These are phyloP conservation scores for Electrona antarctica DNA, from an alignment of 2,113 vertebrate species.

Conservation along the genomic window DNA sequence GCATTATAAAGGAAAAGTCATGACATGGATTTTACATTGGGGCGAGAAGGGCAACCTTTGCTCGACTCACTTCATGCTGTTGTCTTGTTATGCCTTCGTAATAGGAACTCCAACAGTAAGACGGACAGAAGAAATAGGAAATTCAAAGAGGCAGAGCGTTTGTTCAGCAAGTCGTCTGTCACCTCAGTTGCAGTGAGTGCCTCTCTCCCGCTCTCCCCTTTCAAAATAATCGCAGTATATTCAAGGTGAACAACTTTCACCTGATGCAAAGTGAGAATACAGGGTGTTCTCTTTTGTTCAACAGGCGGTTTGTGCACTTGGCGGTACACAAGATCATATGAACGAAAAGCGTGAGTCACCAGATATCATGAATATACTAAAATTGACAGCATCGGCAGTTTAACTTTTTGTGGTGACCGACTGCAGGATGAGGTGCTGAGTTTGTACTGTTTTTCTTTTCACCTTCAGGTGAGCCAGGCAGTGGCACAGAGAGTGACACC, in stretches of 20 bases:
- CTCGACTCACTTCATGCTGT: not conserved
- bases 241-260: not conserved
- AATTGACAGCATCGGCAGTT: accelerated
- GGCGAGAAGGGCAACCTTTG: not conserved
- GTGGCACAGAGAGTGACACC: constrained; percentile 95
- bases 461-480: constrained; percentile 89
- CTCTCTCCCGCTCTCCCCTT: not conserved
- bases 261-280: not conserved
- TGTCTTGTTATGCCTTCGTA: constrained; percentile 15
- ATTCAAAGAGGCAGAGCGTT: constrained; percentile 96
- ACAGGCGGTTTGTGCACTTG: constrained; percentile 94
- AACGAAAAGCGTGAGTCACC: constrained; percentile 93
- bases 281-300: not conserved
- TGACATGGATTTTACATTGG: not conserved
- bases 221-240: not conserved
- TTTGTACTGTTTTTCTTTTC: not conserved
- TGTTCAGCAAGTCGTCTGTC: constrained; percentile 98
- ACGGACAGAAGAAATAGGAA: constrained; percentile 95
- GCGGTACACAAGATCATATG: constrained; percentile 96
- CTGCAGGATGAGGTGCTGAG: not conserved
- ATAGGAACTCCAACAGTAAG: constrained; percentile 96
- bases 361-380: not conserved
- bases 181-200: constrained; percentile 94
- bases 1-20: not conserved
- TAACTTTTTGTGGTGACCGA: not conserved